phyloP scores from a whole-genome alignment of 30 jellyfish, hydroid and myxozoan species.

The Turritopsis rubra region DNA sequence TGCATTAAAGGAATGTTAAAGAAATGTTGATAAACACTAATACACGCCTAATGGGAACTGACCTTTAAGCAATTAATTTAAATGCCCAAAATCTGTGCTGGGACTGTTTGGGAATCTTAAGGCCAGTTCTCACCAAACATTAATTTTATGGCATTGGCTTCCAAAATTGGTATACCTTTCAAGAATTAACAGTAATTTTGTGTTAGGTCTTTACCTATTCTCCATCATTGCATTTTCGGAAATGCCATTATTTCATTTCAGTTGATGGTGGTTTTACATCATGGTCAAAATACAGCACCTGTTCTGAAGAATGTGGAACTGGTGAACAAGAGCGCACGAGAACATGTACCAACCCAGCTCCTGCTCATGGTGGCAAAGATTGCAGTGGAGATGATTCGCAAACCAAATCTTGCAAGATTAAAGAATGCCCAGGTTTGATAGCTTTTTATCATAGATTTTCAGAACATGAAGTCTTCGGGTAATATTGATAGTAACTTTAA shows the following conservation, averaged over 20 bases:
- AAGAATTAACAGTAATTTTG: background rate
- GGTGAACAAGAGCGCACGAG: conserved; percentile 38
- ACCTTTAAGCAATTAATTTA: too few relatives aligned
- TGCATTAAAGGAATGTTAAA: too few relatives aligned
- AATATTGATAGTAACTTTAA: too few relatives aligned
- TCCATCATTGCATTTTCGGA: background rate
- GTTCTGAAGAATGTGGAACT: conserved; percentile 55
- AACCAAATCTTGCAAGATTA: conserved; percentile 6
- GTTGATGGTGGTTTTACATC: conserved; percentile 63
- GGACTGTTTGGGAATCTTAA: too few relatives aligned
- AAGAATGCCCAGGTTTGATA: conserved; percentile 15
- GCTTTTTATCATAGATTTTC: too few relatives aligned
- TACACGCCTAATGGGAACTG: too few relatives aligned
- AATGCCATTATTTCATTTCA: conserved; percentile 23
- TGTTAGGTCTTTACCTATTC: background rate
- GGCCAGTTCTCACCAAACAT: too few relatives aligned
- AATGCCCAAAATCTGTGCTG: too few relatives aligned
- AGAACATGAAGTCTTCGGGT: too few relatives aligned
- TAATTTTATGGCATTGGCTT: too few relatives aligned
- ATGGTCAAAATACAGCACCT: conserved; percentile 43
- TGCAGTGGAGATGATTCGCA: background rate
- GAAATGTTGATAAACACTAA: too few relatives aligned
- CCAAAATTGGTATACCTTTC: too few relatives aligned
- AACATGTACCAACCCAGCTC: conserved; percentile 10
- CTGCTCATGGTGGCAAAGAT: conserved; percentile 10